These are phyloP conservation scores for Tanytarsus gracilentus DNA, from an alignment of 2,888 invertebrate species.

Conservation along the genomic window DNA sequence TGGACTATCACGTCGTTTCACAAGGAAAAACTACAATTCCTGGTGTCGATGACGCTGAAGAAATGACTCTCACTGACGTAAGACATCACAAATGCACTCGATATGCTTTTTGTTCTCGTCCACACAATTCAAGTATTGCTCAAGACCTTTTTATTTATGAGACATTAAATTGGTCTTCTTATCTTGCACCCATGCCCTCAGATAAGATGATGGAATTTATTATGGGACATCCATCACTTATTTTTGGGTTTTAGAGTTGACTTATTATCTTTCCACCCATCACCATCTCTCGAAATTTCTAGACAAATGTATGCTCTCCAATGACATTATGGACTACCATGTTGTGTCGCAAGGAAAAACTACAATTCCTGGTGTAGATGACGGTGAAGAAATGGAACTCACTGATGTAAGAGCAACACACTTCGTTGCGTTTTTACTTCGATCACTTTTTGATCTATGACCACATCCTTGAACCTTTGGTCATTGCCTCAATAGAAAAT, in stretches of 20 bases:
- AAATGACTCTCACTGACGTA: slow-evolving; percentile 73
- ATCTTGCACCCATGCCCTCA: too few relatives aligned
- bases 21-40: slow-evolving; percentile 92
- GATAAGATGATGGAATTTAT: too few relatives aligned
- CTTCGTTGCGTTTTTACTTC: too few relatives aligned
- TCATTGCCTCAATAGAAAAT: too few relatives aligned
- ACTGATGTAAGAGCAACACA: slow-evolving; percentile 64
- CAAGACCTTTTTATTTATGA: too few relatives aligned
- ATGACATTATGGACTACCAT: slow-evolving; percentile 67
- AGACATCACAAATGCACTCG: too few relatives aligned
- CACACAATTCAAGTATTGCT: too few relatives aligned
- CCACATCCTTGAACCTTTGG: too few relatives aligned
- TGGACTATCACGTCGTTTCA: slow-evolving; percentile 80
- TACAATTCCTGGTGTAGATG: slow-evolving; percentile 77
- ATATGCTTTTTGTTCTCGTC: too few relatives aligned
- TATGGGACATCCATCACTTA: too few relatives aligned
- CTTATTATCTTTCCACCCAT: neutral
- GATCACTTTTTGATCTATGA: too few relatives aligned
- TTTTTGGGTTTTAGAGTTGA: too few relatives aligned
- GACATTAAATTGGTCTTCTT: neutral
- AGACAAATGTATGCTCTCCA: slow-evolving; percentile 51
- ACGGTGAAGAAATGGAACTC: slow-evolving; percentile 68
- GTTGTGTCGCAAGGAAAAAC: slow-evolving; percentile 83
- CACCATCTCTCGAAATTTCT: slow-evolving; percentile 28
- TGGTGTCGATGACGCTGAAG: slow-evolving; percentile 83